phyloP scores from a whole-genome alignment of 2,113 vertebrate species.

The Hyaena hyaena region DNA sequence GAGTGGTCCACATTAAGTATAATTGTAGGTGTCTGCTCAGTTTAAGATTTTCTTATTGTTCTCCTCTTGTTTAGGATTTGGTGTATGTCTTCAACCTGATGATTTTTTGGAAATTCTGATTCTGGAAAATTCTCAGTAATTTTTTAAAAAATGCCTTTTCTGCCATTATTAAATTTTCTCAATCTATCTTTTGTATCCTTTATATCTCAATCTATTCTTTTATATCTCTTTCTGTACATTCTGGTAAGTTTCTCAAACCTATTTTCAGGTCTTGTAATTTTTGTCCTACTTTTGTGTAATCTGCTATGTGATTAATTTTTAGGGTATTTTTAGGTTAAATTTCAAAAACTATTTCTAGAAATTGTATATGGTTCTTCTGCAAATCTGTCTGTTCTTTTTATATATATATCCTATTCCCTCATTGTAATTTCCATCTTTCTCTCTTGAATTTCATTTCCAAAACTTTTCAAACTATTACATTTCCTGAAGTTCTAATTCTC shows the following conservation, averaged over 20 bases:
- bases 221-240: neutral
- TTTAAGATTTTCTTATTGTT: neutral
- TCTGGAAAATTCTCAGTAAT: neutral
- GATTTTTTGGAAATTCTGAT: neutral
- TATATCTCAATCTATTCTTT: neutral
- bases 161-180: neutral
- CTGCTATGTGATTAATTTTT: neutral
- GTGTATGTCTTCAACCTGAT: neutral
- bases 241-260: neutral
- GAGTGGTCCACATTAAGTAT: neutral
- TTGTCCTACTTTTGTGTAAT: neutral
- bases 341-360: neutral
- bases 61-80: neutral
- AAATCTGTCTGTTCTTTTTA: neutral
- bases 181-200: neutral
- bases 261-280: neutral
- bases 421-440: neutral
- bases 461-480: neutral
- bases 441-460: neutral
- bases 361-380: neutral
- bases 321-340: neutral
- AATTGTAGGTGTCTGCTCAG: neutral
- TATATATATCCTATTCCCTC: neutral
- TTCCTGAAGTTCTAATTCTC: neutral
- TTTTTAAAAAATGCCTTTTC: neutral